Evolutionary conservation across 2,113 vertebrate species (phyloP).

Genomic region (Erythrolamprus reginae): DNA sequence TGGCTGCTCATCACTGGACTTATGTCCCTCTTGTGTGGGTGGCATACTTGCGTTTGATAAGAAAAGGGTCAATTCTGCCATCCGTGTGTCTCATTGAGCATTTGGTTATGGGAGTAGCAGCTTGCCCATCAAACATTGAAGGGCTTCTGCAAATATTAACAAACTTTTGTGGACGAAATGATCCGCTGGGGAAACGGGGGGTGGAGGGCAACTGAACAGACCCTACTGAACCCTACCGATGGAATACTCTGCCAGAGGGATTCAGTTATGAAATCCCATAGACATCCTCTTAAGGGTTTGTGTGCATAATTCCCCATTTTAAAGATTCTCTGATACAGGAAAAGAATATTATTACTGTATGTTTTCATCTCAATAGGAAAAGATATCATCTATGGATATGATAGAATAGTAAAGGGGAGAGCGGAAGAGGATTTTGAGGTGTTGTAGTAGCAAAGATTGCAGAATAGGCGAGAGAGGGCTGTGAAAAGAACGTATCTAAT

Average conservation of each 20-base stretch:
- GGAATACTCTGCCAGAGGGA: not conserved
- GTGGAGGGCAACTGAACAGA: no score
- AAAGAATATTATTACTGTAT: not conserved
- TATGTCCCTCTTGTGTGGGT: not conserved
- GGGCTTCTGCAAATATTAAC: not conserved
- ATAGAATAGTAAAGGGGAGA: not conserved
- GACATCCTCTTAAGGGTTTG: not conserved
- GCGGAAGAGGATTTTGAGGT: not conserved
- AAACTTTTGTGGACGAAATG: not conserved
- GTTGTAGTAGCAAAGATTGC: not conserved
- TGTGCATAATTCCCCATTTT: not conserved
- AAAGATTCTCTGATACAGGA: not conserved
- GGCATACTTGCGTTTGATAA: not conserved
- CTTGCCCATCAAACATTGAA: not conserved
- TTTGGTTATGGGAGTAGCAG: not conserved
- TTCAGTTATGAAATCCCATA: not conserved
- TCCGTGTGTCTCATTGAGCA: accelerated
- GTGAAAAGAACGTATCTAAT: not conserved
- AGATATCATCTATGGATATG: not conserved
- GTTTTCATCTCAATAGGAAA: not conserved
- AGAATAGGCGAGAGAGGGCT: not conserved
- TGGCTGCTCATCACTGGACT: not conserved
- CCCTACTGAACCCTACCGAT: not conserved
- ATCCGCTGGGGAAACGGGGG: not conserved
- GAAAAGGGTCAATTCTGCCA: not conserved